A percentile compares a stretch with the other conserved stretches of the same genome.
These are phyloP conservation scores for Nymphicus hollandicus DNA, from an alignment of 2,113 vertebrate species.

Conservation along the genomic window DNA sequence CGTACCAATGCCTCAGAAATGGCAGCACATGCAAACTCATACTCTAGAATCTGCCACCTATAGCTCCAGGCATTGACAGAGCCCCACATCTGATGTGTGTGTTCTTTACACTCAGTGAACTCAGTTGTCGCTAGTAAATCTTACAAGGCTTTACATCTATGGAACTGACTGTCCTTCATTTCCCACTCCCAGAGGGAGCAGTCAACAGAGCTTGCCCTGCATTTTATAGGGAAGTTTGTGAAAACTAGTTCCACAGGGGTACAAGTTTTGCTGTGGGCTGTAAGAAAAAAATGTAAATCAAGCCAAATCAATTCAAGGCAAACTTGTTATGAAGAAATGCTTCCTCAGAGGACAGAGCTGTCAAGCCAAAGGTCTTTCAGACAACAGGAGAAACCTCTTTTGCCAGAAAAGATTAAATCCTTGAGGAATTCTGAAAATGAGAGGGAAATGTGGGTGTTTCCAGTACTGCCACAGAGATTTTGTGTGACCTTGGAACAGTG, in stretches of 20 bases:
- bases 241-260: background rate
- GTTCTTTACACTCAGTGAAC: background rate
- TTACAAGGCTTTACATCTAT: background rate
- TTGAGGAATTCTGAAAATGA: constrained; percentile 6
- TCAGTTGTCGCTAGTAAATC: background rate
- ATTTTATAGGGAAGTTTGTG: background rate
- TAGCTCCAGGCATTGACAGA: background rate
- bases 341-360: background rate
- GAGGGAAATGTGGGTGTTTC: background rate
- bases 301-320: background rate
- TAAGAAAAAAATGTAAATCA: background rate
- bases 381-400: background rate
- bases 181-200: background rate
- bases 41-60: fast-evolving
- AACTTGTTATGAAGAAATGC: background rate
- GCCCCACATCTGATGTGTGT: background rate
- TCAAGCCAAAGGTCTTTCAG: background rate
- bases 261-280: background rate
- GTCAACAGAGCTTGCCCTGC: background rate
- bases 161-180: background rate
- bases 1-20: background rate
- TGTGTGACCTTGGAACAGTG: background rate
- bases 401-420: background rate
- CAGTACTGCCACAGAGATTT: background rate
- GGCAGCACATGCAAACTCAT: background rate